Conservation (phyloP, 2,113 vertebrate species). For the Murina feae region DNA sequence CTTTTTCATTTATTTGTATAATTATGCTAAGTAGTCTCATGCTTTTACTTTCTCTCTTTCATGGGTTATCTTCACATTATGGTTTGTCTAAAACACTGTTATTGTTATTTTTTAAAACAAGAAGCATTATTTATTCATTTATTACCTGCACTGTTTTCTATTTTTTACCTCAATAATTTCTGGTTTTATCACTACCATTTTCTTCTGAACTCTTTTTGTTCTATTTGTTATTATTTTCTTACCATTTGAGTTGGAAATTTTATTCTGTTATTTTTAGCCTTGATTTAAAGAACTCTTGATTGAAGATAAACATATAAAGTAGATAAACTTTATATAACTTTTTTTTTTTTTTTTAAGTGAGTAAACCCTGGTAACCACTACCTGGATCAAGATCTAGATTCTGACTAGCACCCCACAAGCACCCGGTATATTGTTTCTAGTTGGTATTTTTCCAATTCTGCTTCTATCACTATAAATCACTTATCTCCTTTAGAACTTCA, state of each 20-base stretch:
- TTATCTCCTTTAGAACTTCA: no score
- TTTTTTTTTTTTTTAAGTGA: neutral
- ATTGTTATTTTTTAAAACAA: no score
- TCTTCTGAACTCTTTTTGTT: neutral
- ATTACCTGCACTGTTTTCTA: neutral
- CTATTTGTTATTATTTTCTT: neutral
- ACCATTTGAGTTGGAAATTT: neutral
- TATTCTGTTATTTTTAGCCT: neutral
- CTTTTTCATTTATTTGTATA: no score
- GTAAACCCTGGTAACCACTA: neutral
- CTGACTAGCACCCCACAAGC: neutral
- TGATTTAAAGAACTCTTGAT: neutral
- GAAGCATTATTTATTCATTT: slow-evolving; percentile 14
- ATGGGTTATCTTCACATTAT: no score
- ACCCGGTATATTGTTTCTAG: neutral
- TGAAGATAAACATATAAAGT: neutral
- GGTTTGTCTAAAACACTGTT: no score
- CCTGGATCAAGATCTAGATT: neutral
- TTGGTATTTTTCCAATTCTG: neutral
- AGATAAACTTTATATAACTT: neutral
- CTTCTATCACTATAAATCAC: neutral
- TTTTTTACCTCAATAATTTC: slow-evolving; percentile 21
- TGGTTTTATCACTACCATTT: slow-evolving; percentile 16
- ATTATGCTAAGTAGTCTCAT: no score
- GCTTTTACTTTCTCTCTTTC: no score